phyloP scores from a whole-genome alignment of 2,888 invertebrate species.

The Eupithecia inturbata region DNA sequence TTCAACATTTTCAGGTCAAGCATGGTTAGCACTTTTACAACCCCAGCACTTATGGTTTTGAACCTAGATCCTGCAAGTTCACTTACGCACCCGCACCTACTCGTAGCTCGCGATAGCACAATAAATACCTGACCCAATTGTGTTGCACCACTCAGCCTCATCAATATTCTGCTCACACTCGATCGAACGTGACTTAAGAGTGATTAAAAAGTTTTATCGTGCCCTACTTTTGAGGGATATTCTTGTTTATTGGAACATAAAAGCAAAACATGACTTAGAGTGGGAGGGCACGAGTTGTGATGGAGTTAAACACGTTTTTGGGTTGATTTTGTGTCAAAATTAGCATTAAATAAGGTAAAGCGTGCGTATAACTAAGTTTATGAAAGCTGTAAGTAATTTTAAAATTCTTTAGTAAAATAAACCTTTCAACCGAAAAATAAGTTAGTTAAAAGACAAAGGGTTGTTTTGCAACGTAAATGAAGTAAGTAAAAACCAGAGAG shows the following conservation, averaged over 20 bases:
- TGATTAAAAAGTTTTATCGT: slow-evolving; percentile 34
- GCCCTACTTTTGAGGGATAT: slow-evolving; percentile 26
- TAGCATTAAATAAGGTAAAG: background rate
- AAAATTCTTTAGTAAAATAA: background rate
- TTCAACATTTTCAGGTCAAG: background rate
- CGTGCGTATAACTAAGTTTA: background rate
- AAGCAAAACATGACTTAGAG: background rate
- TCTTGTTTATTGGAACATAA: slow-evolving; percentile 24
- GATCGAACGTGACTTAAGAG: slow-evolving; percentile 32
- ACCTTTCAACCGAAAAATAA: background rate
- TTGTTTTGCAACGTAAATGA: too few species aligned
- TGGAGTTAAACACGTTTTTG: background rate
- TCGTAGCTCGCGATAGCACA: background rate
- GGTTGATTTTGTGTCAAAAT: background rate
- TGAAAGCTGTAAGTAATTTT: background rate
- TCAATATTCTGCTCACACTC: slow-evolving; percentile 48
- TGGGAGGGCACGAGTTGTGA: background rate
- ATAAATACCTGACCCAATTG: slow-evolving; percentile 33
- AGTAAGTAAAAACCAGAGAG: too few species aligned
- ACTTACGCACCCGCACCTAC: background rate
- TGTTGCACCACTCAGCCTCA: slow-evolving; percentile 40
- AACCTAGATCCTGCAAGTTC: background rate
- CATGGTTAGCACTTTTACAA: too few species aligned
- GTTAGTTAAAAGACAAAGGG: background rate
- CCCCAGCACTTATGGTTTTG: background rate